Base-by-base conservation (phyloP, 2,888 invertebrate genomes). In the Archips xylosteana region DNA sequence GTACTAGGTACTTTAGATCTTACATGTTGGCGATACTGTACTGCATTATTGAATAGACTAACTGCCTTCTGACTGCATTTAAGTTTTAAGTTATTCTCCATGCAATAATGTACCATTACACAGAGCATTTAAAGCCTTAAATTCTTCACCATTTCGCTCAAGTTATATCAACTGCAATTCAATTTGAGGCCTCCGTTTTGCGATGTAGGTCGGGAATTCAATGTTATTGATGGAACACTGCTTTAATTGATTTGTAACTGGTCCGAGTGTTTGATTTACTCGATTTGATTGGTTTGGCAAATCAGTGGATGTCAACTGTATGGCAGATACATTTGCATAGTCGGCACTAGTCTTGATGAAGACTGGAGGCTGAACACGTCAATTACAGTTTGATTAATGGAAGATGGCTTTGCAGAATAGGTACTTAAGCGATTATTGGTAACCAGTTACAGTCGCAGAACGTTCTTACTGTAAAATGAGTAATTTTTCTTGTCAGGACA, bases 241-340 rank as follows among this genome's bases (percentile, higher is more conserved):
- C 36, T 34, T 64, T 74, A 74, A 74, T 74, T 74, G 74, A 74
- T 74, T 74, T 74, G 74, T 74, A 65, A 74, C 74, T 36, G 65
- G 64, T 15, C 47, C 42, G 63, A 74, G 74, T 74, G 74, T 74
- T 74, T 70, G 70, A 57, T 36, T 70, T 74, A 60, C 69, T 74
- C 70, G 74, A 74, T 74, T 74, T 74, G 74, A 74, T 74, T 74
- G 74, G 74, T 74, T 70, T 70, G 74, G 36, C 47, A 59, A 74
- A 74, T 74, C 74, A 70, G 69, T 70, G 74, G 69, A 64, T 74
- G 74, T 74, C 74, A 70, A 69, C 63, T 73, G 68, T 47, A 68
- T 49, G 73, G 60, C 23, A 59, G 67, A 12, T 73, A 63, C 69
- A 70, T 74, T 74, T 70, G 60, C 68, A 69, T 73, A 68, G 72